These are phyloP conservation scores for Hydrozoanthus gracilis DNA, from an alignment of 92 coral and sea anemone species.

Conservation along the genomic window DNA sequence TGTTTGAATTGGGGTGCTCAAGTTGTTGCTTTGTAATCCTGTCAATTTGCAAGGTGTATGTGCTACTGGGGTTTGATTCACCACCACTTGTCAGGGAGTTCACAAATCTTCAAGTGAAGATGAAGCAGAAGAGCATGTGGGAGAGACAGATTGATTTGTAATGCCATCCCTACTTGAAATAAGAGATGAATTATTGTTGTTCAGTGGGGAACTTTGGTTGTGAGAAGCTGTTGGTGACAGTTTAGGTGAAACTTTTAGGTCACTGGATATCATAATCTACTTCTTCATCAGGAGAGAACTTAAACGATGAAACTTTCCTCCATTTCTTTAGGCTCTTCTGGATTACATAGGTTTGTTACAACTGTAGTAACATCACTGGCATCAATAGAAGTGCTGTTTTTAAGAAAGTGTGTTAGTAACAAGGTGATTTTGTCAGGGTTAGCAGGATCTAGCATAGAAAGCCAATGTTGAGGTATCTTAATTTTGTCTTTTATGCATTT, in stretches of 20 bases:
- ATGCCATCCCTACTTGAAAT: neutral
- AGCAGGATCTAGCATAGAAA: neutral
- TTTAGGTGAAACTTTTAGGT: neutral
- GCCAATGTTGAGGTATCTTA: neutral
- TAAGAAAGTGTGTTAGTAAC: neutral
- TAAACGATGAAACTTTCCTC: neutral
- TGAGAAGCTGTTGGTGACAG: neutral
- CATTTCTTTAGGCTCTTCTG: neutral
- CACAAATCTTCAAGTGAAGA: neutral
- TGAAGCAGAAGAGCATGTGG: neutral
- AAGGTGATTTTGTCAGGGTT: neutral
- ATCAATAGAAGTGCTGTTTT: neutral
- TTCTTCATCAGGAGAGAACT: slow-evolving; percentile 14
- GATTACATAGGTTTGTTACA: neutral
- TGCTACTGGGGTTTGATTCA: neutral
- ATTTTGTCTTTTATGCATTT: slow-evolving; percentile 26
- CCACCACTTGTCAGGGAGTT: neutral
- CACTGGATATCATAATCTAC: neutral
- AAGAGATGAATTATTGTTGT: neutral
- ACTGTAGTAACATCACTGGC: neutral
- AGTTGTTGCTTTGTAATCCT: neutral
- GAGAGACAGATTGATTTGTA: neutral
- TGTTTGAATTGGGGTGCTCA: neutral
- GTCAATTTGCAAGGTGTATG: neutral
- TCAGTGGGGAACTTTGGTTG: neutral